Percentiles rank a stretch among this genome's conserved stretches.
Evolutionary conservation across 2,888 invertebrate species (phyloP).

Genomic region (Melinopterus prodromus): DNA sequence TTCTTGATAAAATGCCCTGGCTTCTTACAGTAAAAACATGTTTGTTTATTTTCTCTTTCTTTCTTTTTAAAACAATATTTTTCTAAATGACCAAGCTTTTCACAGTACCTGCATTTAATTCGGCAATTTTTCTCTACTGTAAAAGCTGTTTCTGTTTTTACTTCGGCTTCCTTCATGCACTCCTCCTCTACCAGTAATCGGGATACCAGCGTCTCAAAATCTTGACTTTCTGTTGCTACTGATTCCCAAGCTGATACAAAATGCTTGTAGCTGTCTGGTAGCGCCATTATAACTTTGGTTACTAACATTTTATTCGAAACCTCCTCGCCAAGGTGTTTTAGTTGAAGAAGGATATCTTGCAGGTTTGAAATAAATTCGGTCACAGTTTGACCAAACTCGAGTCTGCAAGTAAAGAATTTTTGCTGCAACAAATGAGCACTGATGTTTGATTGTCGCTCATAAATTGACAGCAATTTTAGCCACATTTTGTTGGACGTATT

Average conservation of each 20-base stretch:
- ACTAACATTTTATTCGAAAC: constrained; percentile 21
- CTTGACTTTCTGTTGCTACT: constrained; percentile 38
- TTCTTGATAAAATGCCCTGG: constrained; percentile 34
- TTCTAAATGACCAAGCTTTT: constrained; percentile 11
- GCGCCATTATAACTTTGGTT: constrained; percentile 50
- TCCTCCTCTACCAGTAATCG: constrained; percentile 44
- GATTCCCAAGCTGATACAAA: constrained; percentile 52
- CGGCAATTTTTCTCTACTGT: background rate
- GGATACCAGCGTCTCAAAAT: constrained; percentile 41
- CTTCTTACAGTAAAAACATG: constrained; percentile 40
- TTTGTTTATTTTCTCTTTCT: constrained; percentile 14
- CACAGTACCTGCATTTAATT: constrained; percentile 11
- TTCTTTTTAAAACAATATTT: constrained; percentile 25
- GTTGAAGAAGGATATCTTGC: constrained; percentile 7
- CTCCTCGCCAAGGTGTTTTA: constrained; percentile 14
- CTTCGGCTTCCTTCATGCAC: constrained; percentile 30
- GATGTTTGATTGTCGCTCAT: too few species aligned
- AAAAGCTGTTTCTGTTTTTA: background rate
- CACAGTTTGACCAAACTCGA: background rate
- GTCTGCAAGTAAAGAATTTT: background rate
- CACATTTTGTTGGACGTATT: too few species aligned
- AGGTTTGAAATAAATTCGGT: constrained; percentile 13
- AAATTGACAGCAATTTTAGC: too few species aligned
- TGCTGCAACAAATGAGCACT: background rate
- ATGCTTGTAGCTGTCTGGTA: constrained; percentile 51